Evolutionary conservation across 2,797 vertebrate genomes (phyloP).

Genomic region (Macrochelys suwanniensis): DNA sequence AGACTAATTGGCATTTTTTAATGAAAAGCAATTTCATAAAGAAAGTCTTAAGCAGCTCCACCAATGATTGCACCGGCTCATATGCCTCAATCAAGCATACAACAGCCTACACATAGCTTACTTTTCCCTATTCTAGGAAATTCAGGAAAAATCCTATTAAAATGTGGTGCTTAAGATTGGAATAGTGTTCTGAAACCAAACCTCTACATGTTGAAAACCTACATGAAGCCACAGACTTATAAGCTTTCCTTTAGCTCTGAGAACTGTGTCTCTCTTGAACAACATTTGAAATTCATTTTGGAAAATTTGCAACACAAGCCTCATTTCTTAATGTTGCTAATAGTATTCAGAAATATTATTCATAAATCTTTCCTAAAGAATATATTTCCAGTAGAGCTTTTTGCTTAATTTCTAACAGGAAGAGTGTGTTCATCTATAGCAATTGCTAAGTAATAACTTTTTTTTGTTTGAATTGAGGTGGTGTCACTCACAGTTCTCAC

Average conservation of each 20-base stretch:
- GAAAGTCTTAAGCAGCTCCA: not conserved
- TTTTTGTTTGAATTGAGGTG: accelerated
- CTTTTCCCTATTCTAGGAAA: not conserved
- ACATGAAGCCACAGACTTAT: not conserved
- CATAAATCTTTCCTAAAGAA: not conserved
- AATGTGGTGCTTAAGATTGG: not conserved
- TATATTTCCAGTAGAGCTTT: not conserved
- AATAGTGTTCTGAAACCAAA: not conserved
- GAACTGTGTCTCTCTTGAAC: not conserved
- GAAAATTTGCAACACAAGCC: not conserved
- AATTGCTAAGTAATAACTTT: not conserved
- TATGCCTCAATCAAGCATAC: not conserved
- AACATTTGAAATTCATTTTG: not conserved
- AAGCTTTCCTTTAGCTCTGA: not conserved
- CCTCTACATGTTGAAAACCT: not conserved
- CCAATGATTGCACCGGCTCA: not conserved
- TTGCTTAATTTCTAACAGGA: not conserved
- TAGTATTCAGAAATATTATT: not conserved
- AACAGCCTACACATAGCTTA: not conserved
- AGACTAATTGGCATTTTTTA: not conserved
- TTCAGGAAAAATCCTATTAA: not conserved
- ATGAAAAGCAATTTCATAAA: not conserved
- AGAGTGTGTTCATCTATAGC: not conserved
- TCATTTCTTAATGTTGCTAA: not conserved
- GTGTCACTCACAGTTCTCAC: not conserved